Evolutionary conservation across 2,113 vertebrate genomes (phyloP), one percentile per base, ranked within the genome.

Genomic region (Asarcornis scutulata): DNA sequence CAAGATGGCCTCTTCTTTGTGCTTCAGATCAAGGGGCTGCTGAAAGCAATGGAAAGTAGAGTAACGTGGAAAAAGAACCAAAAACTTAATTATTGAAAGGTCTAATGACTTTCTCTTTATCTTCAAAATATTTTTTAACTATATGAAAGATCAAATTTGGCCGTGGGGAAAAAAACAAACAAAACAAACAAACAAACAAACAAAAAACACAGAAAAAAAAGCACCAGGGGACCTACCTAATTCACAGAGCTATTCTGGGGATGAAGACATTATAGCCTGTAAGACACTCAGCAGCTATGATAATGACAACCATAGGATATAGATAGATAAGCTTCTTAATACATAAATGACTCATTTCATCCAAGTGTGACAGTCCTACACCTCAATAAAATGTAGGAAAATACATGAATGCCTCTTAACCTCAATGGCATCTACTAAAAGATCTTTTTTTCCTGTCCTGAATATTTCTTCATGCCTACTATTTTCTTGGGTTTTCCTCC

Each of bases 61-160:
- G 4, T 81, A 92, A 93, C 7, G 89, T 50, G 40, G 81, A 88
- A 74, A 83, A 96, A 94, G 77, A 83, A 92, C 69, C 55, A 78
- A 80, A 96, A 93, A 77, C n/a, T 44, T 79, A 76, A 94, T 96
- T 96, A 94, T 10, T 56, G 46, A 93, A 91, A 96, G 69, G 69
- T 91, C 88, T 94, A 68, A 87, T 50, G 56, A 88, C 66, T 32
- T 73, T 11, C 34, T 53, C 26, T 83, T 77, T 60, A 89, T 87
- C 62, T 15, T 69, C 31, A 83, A 68, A 74, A 27, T 89, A n/a
- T 64, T 46, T 84, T 53, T 80, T 27, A 87, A 83, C 34, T 91
- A 44, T 73, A 13, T 1, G 6, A 94, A 66, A 92, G 34, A 55
- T 31, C 89, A 20, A 86, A 94, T 92, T 91, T 74, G 22, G 25